Conservation (phyloP, 2,113 vertebrate species). For the Pontoporia blainvillei region DNA sequence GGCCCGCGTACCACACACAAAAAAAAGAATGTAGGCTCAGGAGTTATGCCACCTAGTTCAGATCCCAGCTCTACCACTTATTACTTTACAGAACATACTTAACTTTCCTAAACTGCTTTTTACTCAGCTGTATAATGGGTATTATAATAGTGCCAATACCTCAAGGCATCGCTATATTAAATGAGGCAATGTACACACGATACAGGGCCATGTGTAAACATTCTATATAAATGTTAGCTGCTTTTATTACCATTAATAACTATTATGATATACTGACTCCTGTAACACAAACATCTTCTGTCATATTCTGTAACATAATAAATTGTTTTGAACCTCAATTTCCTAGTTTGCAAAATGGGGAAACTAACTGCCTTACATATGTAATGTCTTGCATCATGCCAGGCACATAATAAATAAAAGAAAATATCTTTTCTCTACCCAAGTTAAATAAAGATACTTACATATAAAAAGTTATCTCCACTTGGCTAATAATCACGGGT, state of each 20-base stretch:
- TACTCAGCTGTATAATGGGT: background rate
- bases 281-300: background rate
- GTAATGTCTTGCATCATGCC: background rate
- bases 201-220: background rate
- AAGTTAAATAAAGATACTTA: background rate
- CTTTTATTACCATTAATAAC: background rate
- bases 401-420: background rate
- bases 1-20: too few relatives aligned
- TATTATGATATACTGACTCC: background rate
- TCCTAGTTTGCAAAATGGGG: background rate
- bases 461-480: background rate
- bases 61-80: background rate
- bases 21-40: background rate
- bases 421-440: background rate
- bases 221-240: background rate
- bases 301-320: background rate
- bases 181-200: background rate
- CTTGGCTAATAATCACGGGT: background rate
- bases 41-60: background rate
- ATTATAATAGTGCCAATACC: background rate
- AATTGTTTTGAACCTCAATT: background rate
- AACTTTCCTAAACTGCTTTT: background rate
- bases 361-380: background rate
- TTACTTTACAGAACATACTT: background rate
- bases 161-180: background rate